Evolutionary conservation across 2,113 vertebrate genomes (phyloP).

Genomic region (Piaya cayana): DNA sequence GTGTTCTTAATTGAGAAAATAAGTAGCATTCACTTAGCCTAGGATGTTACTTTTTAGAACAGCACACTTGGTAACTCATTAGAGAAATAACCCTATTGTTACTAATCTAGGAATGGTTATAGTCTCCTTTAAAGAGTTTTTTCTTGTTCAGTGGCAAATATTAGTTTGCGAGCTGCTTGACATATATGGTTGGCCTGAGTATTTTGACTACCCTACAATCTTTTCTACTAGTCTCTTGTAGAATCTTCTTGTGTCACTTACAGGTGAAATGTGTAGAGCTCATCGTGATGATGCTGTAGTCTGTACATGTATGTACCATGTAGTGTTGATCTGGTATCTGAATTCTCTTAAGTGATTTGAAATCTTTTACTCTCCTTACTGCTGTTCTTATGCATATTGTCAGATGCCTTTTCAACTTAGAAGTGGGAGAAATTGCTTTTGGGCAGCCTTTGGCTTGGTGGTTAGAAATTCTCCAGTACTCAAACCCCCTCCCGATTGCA

Average conservation of each 20-base stretch:
- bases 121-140: background rate
- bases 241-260: background rate
- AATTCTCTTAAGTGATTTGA: background rate
- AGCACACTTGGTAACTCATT: background rate
- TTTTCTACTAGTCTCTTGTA: background rate
- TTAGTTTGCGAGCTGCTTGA: background rate
- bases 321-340: background rate
- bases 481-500: background rate
- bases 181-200: background rate
- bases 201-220: background rate
- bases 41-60: background rate
- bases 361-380: background rate
- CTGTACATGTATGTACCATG: rapidly evolving
- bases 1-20: background rate
- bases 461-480: background rate
- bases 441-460: background rate
- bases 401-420: background rate
- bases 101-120: background rate
- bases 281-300: background rate
- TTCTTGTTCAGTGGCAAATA: background rate
- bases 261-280: background rate
- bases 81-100: background rate
- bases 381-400: background rate
- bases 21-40: rapidly evolving
- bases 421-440: background rate